A percentile compares a stretch with the other conserved stretches of the same genome.
phyloP scores from a whole-genome alignment of 2,888 invertebrate species.

The Drosophila ustulata region DNA sequence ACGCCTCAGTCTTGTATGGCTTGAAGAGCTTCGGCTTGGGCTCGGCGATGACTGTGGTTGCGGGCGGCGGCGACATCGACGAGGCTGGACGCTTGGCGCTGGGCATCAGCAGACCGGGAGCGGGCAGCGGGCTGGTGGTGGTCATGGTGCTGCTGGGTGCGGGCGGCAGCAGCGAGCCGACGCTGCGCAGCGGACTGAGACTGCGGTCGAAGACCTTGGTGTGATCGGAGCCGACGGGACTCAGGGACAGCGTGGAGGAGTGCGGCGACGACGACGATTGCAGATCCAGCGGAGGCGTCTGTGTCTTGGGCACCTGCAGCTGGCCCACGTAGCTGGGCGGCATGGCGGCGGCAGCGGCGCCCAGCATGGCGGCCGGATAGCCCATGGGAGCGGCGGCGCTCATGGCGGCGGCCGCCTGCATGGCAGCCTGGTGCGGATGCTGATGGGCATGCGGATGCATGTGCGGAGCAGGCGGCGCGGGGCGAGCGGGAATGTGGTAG shows the following conservation, averaged over 20 bases:
- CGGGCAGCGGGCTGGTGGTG: conserved; percentile 59
- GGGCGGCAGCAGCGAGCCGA: conserved; percentile 29
- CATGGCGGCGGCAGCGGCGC: conserved; percentile 68
- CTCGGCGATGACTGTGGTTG: conserved; percentile 70
- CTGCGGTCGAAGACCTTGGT: conserved; percentile 84
- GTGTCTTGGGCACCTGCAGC: conserved; percentile 82
- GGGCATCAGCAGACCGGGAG: conserved; percentile 75
- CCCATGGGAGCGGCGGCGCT: conserved; percentile 57
- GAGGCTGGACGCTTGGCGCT: conserved; percentile 72
- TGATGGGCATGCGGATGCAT: conserved; percentile 78
- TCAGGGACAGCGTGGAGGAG: conserved; percentile 84
- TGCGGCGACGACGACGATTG: conserved; percentile 84
- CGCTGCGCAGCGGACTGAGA: conserved; percentile 75
- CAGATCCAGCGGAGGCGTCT: conserved; percentile 84
- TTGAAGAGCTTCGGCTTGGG: conserved; percentile 90
- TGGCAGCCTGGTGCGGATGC: conserved; percentile 84
- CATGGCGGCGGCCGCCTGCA: conserved; percentile 79
- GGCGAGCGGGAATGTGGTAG: conserved; percentile 86
- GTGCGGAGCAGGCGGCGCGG: conserved; percentile 80
- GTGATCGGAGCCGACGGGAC: conserved; percentile 85
- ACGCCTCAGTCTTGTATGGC: conserved; percentile 88
- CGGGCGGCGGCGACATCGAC: conserved; percentile 72
- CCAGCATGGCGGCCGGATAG: conserved; percentile 71
- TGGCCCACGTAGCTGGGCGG: conserved; percentile 67
- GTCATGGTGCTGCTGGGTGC: conserved; percentile 23